These are phyloP conservation scores for Chesias legatella DNA, from an alignment of 2,888 invertebrate genomes.

Conservation along the genomic window DNA sequence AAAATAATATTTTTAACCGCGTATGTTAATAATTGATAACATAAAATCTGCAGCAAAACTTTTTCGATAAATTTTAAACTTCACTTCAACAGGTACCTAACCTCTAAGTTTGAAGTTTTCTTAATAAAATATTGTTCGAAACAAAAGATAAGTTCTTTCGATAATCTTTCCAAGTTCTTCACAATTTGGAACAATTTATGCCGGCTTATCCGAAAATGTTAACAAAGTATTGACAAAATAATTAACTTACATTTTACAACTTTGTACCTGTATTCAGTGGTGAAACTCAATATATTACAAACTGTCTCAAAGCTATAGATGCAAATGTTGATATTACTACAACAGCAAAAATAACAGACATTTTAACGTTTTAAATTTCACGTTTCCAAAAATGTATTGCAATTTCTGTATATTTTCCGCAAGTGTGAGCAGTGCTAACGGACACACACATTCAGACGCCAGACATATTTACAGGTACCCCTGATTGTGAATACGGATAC, in stretches of 20 bases:
- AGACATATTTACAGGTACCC: conserved; percentile 31
- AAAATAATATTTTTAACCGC: too few species aligned
- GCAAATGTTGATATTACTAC: too few species aligned
- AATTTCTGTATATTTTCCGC: conserved; percentile 24
- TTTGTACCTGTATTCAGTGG: too few species aligned
- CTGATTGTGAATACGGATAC: conserved; percentile 26
- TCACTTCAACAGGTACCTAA: conserved; percentile 25
- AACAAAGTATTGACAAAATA: too few species aligned
- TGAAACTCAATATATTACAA: too few species aligned
- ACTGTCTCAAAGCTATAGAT: too few species aligned
- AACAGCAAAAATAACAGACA: background rate
- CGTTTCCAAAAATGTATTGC: conserved; percentile 19
- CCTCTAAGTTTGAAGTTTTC: conserved; percentile 20
- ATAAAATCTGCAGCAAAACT: too few species aligned
- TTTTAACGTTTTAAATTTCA: conserved; percentile 6
- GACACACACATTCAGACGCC: conserved; percentile 15
- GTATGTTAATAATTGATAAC: too few species aligned
- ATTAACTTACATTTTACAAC: too few species aligned
- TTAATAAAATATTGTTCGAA: conserved; percentile 22
- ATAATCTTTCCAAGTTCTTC: conserved; percentile 7
- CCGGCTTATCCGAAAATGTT: background rate
- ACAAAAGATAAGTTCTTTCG: conserved; percentile 17
- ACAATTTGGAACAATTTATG: conserved; percentile 1
- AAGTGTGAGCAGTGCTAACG: conserved; percentile 24
- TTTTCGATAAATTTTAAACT: conserved; percentile 12